phyloP scores from a whole-genome alignment of 1,140 invertebrate genomes.

The Drosophila rhopaloa region DNA sequence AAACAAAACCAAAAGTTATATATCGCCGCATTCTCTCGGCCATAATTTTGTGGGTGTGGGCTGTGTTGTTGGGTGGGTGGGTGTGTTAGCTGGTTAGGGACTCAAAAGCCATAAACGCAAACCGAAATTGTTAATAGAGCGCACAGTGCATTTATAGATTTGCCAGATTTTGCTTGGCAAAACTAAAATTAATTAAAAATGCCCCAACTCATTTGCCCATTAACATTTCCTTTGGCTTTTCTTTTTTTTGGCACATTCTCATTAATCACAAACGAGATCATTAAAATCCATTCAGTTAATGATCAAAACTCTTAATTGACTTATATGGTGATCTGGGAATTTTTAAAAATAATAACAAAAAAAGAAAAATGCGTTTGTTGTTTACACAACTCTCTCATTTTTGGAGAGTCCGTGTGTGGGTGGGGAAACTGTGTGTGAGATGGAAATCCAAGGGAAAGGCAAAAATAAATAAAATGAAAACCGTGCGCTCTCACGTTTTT shows the following conservation, averaged over 20 bases:
- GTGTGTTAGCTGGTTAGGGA: slow-evolving; percentile 18
- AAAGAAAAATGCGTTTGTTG: slow-evolving; percentile 58
- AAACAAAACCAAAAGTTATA: slow-evolving; percentile 61
- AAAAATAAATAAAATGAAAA: slow-evolving; percentile 50
- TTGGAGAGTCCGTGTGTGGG: slow-evolving; percentile 24
- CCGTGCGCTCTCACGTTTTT: slow-evolving; percentile 74
- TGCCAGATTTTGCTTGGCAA: slow-evolving; percentile 21
- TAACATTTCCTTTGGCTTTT: slow-evolving; percentile 19
- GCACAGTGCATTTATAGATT: slow-evolving; percentile 60
- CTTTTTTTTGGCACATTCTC: slow-evolving; percentile 17
- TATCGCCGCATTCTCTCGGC: slow-evolving; percentile 36
- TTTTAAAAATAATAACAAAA: slow-evolving; percentile 57
- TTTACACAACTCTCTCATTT: slow-evolving; percentile 48
- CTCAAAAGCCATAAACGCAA: slow-evolving; percentile 48
- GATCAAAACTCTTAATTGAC: slow-evolving; percentile 34
- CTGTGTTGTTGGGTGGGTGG: slow-evolving; percentile 32
- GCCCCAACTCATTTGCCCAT: slow-evolving; percentile 32
- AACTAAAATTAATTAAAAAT: slow-evolving; percentile 36
- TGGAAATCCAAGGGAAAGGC: slow-evolving; percentile 29
- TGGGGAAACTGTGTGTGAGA: slow-evolving; percentile 42
- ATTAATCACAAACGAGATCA: slow-evolving; percentile 36
- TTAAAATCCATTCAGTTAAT: slow-evolving; percentile 45
- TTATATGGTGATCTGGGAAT: slow-evolving; percentile 45
- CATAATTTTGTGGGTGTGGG: slow-evolving; percentile 56
- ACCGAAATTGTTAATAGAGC: slow-evolving; percentile 73